These are phyloP conservation scores for Glyphotaelius pellucidus DNA, from an alignment of 2,888 invertebrate genomes.

Conservation along the genomic window DNA sequence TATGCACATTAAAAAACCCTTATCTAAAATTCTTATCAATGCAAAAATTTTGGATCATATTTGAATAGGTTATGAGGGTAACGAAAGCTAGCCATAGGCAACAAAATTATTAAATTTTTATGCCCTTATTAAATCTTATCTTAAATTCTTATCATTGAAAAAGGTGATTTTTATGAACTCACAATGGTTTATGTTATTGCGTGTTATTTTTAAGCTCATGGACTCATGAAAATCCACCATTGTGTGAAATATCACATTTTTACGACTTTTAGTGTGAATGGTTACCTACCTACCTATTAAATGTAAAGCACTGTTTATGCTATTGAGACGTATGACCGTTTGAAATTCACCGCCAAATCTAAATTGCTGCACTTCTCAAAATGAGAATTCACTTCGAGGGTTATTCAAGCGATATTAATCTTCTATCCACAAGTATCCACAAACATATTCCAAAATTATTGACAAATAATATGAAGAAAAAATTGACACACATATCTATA, in stretches of 20 bases:
- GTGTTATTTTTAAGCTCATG: background rate
- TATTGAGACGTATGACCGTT: background rate
- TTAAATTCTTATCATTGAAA: background rate
- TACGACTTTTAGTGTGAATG: background rate
- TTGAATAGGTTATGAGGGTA: too few species aligned
- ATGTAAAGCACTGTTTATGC: background rate
- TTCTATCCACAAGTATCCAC: background rate
- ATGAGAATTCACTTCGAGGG: background rate
- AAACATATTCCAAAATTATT: too few species aligned
- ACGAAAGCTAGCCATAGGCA: too few species aligned
- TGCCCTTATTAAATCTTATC: background rate
- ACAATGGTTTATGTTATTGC: background rate
- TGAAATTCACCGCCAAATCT: background rate
- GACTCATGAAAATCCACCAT: background rate
- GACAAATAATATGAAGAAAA: too few species aligned
- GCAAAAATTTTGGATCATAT: too few species aligned
- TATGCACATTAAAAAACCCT: too few species aligned
- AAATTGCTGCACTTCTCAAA: background rate
- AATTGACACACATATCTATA: too few species aligned
- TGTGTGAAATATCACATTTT: background rate
- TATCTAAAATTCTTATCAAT: too few species aligned
- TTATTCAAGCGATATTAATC: background rate
- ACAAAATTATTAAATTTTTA: too few species aligned
- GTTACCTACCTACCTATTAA: background rate
- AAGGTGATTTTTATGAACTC: background rate